These are phyloP conservation scores for Speoplatyrhinus poulsoni DNA, from an alignment of 2,113 vertebrate genomes.

Conservation along the genomic window DNA sequence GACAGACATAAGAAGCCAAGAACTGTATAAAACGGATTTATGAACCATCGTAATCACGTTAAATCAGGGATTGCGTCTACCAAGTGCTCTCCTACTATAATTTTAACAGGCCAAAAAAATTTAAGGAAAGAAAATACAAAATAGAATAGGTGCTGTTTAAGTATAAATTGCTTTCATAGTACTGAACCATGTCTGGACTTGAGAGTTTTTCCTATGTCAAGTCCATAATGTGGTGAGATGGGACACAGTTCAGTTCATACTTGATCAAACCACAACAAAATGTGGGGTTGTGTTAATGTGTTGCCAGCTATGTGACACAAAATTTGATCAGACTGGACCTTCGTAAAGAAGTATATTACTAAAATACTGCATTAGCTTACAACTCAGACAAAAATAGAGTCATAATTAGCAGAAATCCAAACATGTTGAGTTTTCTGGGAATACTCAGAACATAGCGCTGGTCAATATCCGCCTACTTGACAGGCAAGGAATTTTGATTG, in stretches of 20 bases:
- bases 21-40: conserved; percentile 6
- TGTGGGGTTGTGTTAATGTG: conserved; percentile 22
- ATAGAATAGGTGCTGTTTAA: conserved; percentile 10
- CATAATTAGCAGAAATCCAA: conserved; percentile 32
- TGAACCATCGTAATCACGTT: conserved; percentile 13
- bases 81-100: conserved; percentile 11
- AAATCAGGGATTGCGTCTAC: not conserved
- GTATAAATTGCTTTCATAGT: conserved; percentile 24
- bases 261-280: conserved; percentile 8
- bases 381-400: not conserved
- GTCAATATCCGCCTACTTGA: no score
- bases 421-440: conserved; percentile 1
- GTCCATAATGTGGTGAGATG: conserved; percentile 29
- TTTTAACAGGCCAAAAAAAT: conserved; percentile 21
- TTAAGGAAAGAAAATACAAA: not conserved
- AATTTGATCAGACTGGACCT: conserved; percentile 7
- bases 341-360: not conserved
- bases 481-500: no score
- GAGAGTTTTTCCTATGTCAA: conserved; percentile 26
- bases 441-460: no score
- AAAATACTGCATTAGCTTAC: conserved; percentile 12
- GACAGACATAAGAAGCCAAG: not conserved
- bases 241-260: conserved; percentile 22
- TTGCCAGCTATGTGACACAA: conserved; percentile 18
- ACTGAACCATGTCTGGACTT: not conserved